A percentile compares a stretch with the other conserved stretches of the same genome.
phyloP scores from a whole-genome alignment of 1,140 invertebrate species.

The Pygmarrhopalites habei region DNA sequence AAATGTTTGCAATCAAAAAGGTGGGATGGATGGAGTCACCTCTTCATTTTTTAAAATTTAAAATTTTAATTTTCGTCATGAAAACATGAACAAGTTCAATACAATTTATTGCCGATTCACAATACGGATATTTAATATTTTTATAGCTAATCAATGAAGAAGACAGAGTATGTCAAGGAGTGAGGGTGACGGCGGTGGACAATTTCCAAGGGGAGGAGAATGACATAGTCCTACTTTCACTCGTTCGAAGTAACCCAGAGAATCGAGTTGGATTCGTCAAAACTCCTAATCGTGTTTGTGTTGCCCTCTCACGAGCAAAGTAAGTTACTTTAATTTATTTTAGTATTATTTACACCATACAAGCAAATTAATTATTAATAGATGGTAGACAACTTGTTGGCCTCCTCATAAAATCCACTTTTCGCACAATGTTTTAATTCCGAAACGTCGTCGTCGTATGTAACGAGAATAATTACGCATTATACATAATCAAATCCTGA shows the following conservation, averaged over 20 bases:
- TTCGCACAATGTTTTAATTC: neutral
- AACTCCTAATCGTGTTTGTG: constrained; percentile 69
- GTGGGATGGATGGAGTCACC: constrained; percentile 6
- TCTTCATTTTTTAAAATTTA: constrained; percentile 4
- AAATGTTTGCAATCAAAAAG: constrained; percentile 40
- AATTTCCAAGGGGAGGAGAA: constrained; percentile 82
- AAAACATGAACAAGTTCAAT: neutral
- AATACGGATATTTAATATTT: too few relatives aligned
- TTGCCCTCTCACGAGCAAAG: constrained; percentile 72
- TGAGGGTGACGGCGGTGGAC: constrained; percentile 63
- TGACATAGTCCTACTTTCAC: constrained; percentile 71
- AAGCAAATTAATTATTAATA: neutral
- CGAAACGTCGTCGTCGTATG: too few relatives aligned
- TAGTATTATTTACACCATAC: constrained; percentile 50
- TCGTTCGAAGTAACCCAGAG: constrained; percentile 65
- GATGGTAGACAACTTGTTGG: too few relatives aligned
- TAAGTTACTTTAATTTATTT: constrained; percentile 59
- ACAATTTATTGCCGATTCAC: too few relatives aligned
- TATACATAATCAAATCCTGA: too few relatives aligned
- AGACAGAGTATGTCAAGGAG: constrained; percentile 36
- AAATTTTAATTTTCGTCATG: constrained; percentile 13
- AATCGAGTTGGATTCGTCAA: constrained; percentile 69
- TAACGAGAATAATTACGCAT: too few relatives aligned
- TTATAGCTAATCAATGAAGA: constrained; percentile 34
- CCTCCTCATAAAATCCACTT: too few relatives aligned